phyloP scores from a whole-genome alignment of 2,888 invertebrate species.

The Rhamphomyia laevipes region DNA sequence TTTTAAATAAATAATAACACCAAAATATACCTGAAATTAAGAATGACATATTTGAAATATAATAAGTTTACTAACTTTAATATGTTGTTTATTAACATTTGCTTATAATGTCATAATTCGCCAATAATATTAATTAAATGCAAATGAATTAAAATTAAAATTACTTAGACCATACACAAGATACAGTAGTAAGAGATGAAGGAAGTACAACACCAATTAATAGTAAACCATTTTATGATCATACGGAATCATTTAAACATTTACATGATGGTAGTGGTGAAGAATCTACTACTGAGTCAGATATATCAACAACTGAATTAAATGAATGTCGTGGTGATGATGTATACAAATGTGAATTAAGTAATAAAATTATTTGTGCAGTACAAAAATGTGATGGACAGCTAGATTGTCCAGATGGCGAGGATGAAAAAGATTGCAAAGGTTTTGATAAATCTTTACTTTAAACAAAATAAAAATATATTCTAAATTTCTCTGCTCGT shows the following conservation, averaged over 20 bases:
- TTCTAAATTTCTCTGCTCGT: too few relatives aligned
- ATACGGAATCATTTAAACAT: not conserved
- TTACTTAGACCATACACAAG: conserved; percentile 1
- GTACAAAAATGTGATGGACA: conserved; percentile 48
- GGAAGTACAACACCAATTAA: not conserved
- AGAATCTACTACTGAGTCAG: not conserved
- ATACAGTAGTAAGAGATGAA: not conserved
- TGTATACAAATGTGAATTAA: conserved; percentile 10
- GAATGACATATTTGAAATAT: too few relatives aligned
- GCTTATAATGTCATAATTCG: too few relatives aligned
- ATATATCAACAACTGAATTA: not conserved
- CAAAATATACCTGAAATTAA: too few relatives aligned
- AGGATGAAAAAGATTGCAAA: conserved; percentile 43
- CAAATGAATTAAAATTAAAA: too few relatives aligned
- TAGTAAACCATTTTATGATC: conserved; percentile 6
- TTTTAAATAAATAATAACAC: too few relatives aligned
- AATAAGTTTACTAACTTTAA: too few relatives aligned
- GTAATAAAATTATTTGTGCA: conserved; percentile 14
- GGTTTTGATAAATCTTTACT: conserved; percentile 12
- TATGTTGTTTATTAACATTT: too few relatives aligned
- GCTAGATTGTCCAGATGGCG: conserved; percentile 47
- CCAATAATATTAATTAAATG: too few relatives aligned
- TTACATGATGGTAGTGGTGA: too few relatives aligned
- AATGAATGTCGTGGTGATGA: conserved; percentile 16
- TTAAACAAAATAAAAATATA: too few relatives aligned